Conservation (phyloP, 2,888 invertebrate genomes). For the Eupithecia abbreviata region DNA sequence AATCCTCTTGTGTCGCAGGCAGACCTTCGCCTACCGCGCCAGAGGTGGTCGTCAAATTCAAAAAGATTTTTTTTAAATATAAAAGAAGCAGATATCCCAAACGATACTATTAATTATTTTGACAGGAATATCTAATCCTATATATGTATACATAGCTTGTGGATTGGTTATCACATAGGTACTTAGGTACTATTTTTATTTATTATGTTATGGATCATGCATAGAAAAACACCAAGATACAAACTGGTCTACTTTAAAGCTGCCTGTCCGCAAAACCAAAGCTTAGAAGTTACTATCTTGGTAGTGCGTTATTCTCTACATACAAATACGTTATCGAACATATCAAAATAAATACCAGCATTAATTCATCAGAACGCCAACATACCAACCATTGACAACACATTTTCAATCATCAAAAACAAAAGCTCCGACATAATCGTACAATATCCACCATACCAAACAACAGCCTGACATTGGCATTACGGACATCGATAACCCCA, state of each 20-base stretch:
- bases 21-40: no score
- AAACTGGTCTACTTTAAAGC: not conserved
- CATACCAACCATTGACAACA: not conserved
- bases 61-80: no score
- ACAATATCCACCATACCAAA: not conserved
- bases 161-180: not conserved
- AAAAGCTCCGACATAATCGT: not conserved
- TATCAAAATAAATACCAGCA: not conserved
- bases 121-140: not conserved
- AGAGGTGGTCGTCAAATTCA: no score
- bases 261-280: not conserved
- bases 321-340: no score
- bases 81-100: not conserved
- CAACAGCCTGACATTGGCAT: constrained; percentile 5
- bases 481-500: constrained; percentile 40
- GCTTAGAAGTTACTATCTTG: not conserved
- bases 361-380: not conserved
- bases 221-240: not conserved
- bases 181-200: not conserved
- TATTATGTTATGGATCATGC: not conserved
- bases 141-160: not conserved
- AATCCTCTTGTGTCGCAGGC: no score
- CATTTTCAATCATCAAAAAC: not conserved
- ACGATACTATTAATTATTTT: not conserved
- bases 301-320: not conserved